These are phyloP conservation scores for Dicranocentrus wangi DNA, from an alignment of 2,888 invertebrate species.

Conservation along the genomic window DNA sequence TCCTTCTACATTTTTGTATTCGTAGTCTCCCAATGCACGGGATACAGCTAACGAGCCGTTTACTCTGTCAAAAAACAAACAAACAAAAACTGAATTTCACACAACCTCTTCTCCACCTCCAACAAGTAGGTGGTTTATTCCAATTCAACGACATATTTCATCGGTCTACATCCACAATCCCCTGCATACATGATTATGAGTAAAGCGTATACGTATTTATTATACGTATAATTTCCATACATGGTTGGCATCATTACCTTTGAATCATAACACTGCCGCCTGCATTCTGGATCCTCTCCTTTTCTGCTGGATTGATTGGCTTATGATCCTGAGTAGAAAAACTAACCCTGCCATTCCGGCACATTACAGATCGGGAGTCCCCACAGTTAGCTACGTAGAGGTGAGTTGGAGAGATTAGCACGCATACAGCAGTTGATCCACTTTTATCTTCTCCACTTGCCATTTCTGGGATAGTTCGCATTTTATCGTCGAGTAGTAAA, in stretches of 20 bases:
- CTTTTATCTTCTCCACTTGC: conserved; percentile 45
- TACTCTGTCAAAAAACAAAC: too few species aligned
- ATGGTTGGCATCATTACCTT: too few species aligned
- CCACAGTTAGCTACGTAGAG: conserved; percentile 77
- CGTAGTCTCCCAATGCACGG: conserved; percentile 49
- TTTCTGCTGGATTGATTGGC: conserved; percentile 19
- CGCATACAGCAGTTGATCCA: conserved; percentile 47
- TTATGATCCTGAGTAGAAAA: conserved; percentile 79
- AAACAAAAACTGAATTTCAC: too few species aligned
- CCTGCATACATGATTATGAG: too few species aligned
- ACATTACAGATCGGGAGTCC: conserved; percentile 78
- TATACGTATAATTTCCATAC: too few species aligned
- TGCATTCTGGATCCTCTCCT: conserved; percentile 37
- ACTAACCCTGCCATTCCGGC: conserved; percentile 75
- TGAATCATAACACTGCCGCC: conserved; percentile 26
- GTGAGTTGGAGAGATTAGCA: conserved; percentile 77
- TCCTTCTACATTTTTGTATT: conserved; percentile 17
- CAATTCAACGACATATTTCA: too few species aligned
- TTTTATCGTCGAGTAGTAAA: too few species aligned
- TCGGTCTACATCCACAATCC: too few species aligned
- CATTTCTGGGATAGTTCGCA: too few species aligned
- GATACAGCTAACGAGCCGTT: conserved; percentile 39
- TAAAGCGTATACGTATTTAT: too few species aligned
- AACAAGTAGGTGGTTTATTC: too few species aligned
- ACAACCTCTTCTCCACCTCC: too few species aligned